Base-by-base conservation (phyloP, 1,140 invertebrate genomes). In the Formica exsecta region DNA sequence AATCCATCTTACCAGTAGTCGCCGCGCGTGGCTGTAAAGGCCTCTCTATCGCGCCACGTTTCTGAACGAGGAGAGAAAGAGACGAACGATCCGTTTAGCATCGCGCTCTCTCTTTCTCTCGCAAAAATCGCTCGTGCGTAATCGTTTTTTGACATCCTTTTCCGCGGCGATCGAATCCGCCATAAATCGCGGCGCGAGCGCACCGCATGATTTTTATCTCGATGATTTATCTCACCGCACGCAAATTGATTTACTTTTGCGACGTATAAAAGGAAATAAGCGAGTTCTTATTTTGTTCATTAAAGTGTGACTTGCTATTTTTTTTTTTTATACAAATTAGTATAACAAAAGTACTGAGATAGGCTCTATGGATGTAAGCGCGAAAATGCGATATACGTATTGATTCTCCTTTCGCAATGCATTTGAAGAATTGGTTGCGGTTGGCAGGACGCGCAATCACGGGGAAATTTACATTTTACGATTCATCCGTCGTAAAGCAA, bases 1-100 rank as follows among this genome's bases (percentile, higher is more conserved):
- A 85, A 87, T 89, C 85, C 76, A 61, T 90, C 70, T 73, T 41
- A 85, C 48, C 59, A 54, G 77, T 86, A 73, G 83, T 77, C 75
- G 71, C 22, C 75, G 71, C 22, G 13, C 51, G 51, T 71, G 62
- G 51, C 73, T 38, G 54, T 80, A 86, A 66, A 54, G 38, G 16
- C 32, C 74, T 76, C 65, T 88, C 54, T 51, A 66, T 65, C 85
- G 25, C 44, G 57, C 41, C 62, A 57, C 62, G 19, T 54, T 36
- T 22, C 62, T 62, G 44, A 48, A 25, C 75, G 61, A 36, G 11
- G 70, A 62, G 22, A 36, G 57, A 70, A 38, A 22, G 51, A 81
- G 54, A 38, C 19, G 11, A 61, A 22, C 25, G 57, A 5, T 32
- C 9, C 13, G 32, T 19, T 51, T 54, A 89, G 73, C 74, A 74